Percentiles rank a stretch among this genome's conserved stretches.
Evolutionary conservation across 1,140 invertebrate species (phyloP).

Genomic region (Drosophila littoralis): DNA sequence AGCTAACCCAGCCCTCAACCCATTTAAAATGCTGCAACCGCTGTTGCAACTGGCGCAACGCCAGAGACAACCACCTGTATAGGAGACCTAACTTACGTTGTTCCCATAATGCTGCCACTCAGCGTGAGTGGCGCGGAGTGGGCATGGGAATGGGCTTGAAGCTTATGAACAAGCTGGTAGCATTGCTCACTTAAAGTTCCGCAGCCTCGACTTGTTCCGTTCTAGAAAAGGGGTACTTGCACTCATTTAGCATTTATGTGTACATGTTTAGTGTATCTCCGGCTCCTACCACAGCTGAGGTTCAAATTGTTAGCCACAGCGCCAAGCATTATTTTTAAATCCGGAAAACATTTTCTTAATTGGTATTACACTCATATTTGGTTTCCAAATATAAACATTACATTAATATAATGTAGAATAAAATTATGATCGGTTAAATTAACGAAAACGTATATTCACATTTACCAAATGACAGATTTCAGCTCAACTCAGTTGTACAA

Average conservation of each 20-base stretch:
- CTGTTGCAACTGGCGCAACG: slow-evolving; percentile 64
- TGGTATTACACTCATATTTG: no score
- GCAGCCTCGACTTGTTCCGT: slow-evolving; percentile 36
- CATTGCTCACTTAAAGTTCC: slow-evolving; percentile 67
- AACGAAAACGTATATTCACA: no score
- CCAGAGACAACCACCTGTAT: slow-evolving; percentile 36
- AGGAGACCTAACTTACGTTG: slow-evolving; percentile 19
- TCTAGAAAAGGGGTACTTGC: slow-evolving; percentile 71
- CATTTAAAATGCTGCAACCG: slow-evolving; percentile 77
- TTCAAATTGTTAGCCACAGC: no score
- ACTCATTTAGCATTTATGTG: slow-evolving; percentile 26
- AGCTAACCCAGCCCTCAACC: slow-evolving; percentile 59
- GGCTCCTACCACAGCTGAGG: no score
- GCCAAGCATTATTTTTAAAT: no score
- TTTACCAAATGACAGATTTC: no score
- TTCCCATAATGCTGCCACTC: slow-evolving; percentile 43
- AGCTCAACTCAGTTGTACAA: no score
- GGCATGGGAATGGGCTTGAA: slow-evolving; percentile 6
- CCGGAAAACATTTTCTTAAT: no score
- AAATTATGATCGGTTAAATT: no score
- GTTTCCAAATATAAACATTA: no score
- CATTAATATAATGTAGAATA: no score
- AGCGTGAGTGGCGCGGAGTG: slow-evolving; percentile 27
- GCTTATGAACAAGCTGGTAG: slow-evolving; percentile 17
- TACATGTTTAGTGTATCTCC: no score